Evolutionary conservation across 2,113 vertebrate species (phyloP), one percentile per base, ranked within the genome.

Genomic region (Stigmatopora argus): DNA sequence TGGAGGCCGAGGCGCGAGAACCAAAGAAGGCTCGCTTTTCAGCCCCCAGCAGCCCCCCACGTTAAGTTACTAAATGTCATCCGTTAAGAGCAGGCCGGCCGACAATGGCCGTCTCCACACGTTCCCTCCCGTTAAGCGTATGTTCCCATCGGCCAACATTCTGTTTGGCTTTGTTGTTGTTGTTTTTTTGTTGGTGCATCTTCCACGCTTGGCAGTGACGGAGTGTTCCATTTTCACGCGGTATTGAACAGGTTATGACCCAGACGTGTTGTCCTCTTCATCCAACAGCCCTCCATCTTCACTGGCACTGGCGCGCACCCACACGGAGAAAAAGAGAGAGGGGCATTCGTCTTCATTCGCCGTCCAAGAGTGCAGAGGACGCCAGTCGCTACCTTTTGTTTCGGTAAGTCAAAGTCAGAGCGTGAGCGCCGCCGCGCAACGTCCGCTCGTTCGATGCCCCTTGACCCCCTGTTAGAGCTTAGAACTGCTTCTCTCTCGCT

Each of bases 1-100:
- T 86, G 69, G 69, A 75, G 60, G 65, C 58, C 14, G 63, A 77
- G 80, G 74, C 62, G 72, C 11, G 4, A 74, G 74, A 67, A 31
- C 26, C 26, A 31, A 59, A 26, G 23, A 21, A 75, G 76, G 58
- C 73, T 70, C 58, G 67, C 77, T 83, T 86, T 81, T 62, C 64
- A 73, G 78, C 65, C 65, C 69, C 78, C 71, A 64, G 66, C 69
- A 31, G 3, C 62, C 31, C 35, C 18, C 38, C 17, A 0, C 38
- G n/a, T n/a, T n/a, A n/a, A n/a, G n/a, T 31, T 67, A 72, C 59
- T 86, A 89, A 88, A 89, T 88, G 85, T 86, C 86, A 88, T 78
- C 23, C 72, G 66, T 75, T 80, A 84, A 88, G 78, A 89, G 82
- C 84, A 81, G 53, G 47, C 19, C 70, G 51, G 82, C 86, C 70